phyloP scores from a whole-genome alignment of 2,888 invertebrate species.

The Synanthedon tipuliformis region DNA sequence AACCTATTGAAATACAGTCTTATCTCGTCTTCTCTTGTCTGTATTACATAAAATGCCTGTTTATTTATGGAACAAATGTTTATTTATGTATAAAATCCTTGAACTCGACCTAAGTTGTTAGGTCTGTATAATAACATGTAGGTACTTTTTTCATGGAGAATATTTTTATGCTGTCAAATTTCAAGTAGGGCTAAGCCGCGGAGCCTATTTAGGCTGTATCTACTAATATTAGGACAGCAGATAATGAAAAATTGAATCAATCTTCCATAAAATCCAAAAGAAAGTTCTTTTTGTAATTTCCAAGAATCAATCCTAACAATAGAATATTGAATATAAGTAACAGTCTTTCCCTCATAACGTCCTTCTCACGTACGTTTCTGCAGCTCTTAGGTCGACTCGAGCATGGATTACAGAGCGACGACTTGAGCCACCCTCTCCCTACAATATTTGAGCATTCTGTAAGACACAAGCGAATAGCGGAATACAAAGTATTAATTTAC shows the following conservation, averaged over 20 bases:
- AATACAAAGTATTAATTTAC: not conserved
- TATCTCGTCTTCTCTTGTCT: too few species aligned
- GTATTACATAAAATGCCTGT: too few species aligned
- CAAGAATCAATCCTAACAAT: constrained; percentile 15
- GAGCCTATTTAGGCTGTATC: too few species aligned
- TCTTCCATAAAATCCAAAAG: not conserved
- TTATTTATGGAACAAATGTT: too few species aligned
- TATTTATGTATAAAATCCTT: too few species aligned
- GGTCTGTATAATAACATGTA: not conserved
- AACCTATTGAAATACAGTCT: too few species aligned
- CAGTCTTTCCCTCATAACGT: constrained; percentile 17
- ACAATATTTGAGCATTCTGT: constrained; percentile 10
- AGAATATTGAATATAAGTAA: constrained; percentile 22
- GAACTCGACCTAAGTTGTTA: not conserved
- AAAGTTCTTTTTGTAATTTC: not conserved
- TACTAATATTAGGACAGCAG: too few species aligned
- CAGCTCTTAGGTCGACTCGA: constrained; percentile 53
- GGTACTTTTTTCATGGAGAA: too few species aligned
- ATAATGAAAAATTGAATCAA: not conserved
- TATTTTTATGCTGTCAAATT: too few species aligned
- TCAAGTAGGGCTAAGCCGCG: too few species aligned
- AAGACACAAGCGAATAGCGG: not conserved
- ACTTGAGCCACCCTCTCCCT: constrained; percentile 43
- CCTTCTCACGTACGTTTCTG: constrained; percentile 46
- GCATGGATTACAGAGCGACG: constrained; percentile 54